Evolutionary conservation across 1,140 invertebrate genomes (phyloP).

Genomic region (Cydia amplana): DNA sequence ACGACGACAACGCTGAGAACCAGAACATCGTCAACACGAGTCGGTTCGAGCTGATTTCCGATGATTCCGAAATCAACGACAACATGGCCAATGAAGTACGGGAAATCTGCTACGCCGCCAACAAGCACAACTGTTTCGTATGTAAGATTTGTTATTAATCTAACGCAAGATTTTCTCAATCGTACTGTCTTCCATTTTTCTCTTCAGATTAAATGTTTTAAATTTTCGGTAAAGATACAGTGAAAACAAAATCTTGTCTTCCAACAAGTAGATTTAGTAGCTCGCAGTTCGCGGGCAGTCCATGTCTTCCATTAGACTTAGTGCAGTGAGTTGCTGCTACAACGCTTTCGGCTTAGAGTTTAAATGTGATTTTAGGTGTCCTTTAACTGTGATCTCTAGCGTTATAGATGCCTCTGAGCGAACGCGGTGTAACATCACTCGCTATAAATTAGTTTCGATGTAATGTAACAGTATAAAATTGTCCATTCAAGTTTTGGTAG

Average conservation of each 20-base stretch:
- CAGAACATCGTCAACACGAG: constrained; percentile 66
- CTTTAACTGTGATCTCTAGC: constrained; percentile 46
- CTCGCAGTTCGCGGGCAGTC: constrained; percentile 45
- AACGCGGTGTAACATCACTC: constrained; percentile 25
- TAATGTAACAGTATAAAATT: constrained; percentile 63
- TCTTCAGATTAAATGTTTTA: constrained; percentile 51
- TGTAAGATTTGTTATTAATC: constrained; percentile 74
- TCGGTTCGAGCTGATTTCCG: constrained; percentile 66
- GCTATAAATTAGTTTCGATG: constrained; percentile 41
- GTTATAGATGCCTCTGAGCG: constrained; percentile 3
- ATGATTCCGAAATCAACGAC: constrained; percentile 74
- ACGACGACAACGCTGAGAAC: constrained; percentile 67
- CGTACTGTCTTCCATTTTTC: constrained; percentile 38
- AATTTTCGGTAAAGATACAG: constrained; percentile 54
- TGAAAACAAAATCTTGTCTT: constrained; percentile 79
- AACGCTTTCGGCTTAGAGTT: constrained; percentile 41
- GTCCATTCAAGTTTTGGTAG: constrained; percentile 74
- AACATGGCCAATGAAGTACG: constrained; percentile 80
- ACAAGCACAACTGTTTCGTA: constrained; percentile 63
- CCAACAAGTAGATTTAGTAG: constrained; percentile 72
- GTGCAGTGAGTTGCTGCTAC: constrained; percentile 44
- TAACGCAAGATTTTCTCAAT: constrained; percentile 36
- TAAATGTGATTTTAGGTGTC: constrained; percentile 40
- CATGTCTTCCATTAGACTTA: constrained; percentile 77
- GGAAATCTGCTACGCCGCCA: constrained; percentile 74